Conservation (phyloP, 2,113 vertebrate genomes). For the Porphyrio hochstetteri region DNA sequence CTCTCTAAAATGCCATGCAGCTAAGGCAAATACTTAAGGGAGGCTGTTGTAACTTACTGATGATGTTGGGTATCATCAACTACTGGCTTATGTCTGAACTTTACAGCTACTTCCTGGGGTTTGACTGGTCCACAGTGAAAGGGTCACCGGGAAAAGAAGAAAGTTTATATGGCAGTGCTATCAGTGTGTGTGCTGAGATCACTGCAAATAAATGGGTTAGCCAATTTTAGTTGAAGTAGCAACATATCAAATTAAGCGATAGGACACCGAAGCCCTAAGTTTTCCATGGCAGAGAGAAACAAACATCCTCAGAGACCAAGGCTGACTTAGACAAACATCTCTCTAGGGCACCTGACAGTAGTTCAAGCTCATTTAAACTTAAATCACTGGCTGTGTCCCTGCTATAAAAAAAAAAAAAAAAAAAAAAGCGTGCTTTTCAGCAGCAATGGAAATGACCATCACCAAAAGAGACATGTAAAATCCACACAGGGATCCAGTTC, state of each 20-base stretch:
- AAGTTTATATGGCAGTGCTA: background rate
- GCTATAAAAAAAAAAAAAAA: background rate
- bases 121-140: background rate
- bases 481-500: background rate
- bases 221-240: conserved; percentile 5
- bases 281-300: conserved; percentile 2
- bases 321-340: background rate
- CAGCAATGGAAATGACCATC: conserved; percentile 22
- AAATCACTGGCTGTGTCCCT: background rate
- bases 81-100: background rate
- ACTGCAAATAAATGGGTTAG: background rate
- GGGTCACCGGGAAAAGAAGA: background rate
- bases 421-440: conserved; percentile 12
- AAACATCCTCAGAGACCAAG: background rate
- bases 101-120: background rate
- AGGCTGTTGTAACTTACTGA: background rate
- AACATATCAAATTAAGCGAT: background rate
- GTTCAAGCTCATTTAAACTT: conserved; percentile 10
- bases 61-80: background rate
- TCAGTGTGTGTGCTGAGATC: background rate
- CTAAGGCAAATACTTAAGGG: background rate
- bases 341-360: background rate
- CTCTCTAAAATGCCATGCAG: background rate
- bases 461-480: background rate
- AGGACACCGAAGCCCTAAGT: background rate